Percentiles rank a stretch among this genome's conserved stretches.
Conservation (phyloP, 2,113 vertebrate genomes). For the Heterocephalus glaber region DNA sequence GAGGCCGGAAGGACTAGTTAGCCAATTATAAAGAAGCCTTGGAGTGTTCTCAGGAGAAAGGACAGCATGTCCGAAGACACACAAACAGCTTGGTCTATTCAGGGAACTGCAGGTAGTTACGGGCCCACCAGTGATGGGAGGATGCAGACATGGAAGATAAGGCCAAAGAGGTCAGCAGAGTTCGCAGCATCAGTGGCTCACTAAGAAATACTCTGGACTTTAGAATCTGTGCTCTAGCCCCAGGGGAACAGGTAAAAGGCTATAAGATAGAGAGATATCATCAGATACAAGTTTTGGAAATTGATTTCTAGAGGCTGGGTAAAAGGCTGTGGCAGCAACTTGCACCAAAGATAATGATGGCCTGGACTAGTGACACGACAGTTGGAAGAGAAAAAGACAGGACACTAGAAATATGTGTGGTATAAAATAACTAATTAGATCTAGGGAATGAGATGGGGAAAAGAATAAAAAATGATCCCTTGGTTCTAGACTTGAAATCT, state of each 20-base stretch:
- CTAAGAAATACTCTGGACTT: not conserved
- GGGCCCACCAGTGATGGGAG: not conserved
- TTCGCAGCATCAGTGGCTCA: not conserved
- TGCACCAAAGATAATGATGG: not conserved
- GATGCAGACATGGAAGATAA: not conserved
- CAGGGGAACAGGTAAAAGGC: not conserved
- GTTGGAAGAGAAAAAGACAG: not conserved
- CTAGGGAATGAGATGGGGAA: no score
- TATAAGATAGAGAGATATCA: not conserved
- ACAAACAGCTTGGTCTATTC: not conserved
- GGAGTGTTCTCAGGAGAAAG: not conserved
- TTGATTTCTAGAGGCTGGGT: not conserved
- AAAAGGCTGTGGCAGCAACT: not conserved
- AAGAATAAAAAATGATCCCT: not conserved
- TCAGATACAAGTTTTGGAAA: not conserved
- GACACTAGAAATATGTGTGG: not conserved
- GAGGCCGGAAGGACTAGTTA: not conserved
- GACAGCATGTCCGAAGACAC: not conserved
- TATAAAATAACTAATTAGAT: not conserved
- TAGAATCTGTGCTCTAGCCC: not conserved
- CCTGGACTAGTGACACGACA: no score
- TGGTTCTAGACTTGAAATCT: not conserved
- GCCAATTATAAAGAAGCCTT: not conserved
- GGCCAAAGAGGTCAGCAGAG: not conserved
- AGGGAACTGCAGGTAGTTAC: not conserved